Conservation (phyloP, 2,113 vertebrate genomes). For the Oryzias curvinotus region DNA sequence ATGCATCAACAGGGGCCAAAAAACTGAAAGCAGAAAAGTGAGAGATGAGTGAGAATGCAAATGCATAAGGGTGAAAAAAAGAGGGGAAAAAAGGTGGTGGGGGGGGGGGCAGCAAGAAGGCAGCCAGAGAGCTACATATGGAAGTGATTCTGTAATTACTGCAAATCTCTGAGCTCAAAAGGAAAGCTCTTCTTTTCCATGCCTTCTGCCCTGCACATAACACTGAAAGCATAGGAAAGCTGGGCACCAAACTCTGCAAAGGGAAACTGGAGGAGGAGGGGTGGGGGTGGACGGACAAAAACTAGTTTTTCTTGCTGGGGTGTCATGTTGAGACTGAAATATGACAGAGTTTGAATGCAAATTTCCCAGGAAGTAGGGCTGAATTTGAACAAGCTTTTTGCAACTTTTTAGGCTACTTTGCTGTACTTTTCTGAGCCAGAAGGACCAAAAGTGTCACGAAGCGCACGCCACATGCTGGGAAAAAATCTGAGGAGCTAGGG, state of each 20-base stretch:
- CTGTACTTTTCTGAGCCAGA: slow-evolving; percentile 20
- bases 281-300: slow-evolving; percentile 24
- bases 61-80: slow-evolving; percentile 59
- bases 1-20: slow-evolving; percentile 38
- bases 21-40: slow-evolving; percentile 37
- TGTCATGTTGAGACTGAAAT: slow-evolving; percentile 10
- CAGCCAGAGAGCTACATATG: slow-evolving; percentile 82
- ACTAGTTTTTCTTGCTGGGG: slow-evolving; percentile 33
- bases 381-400: slow-evolving; percentile 20
- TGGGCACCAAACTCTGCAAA: slow-evolving; percentile 61
- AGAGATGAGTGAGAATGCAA: slow-evolving; percentile 64
- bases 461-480: slow-evolving; percentile 50
- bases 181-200: slow-evolving; percentile 80
- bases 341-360: slow-evolving; percentile 18
- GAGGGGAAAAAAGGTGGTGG: slow-evolving; percentile 50
- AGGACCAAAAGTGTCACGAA: slow-evolving; percentile 44
- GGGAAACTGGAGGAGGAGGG: no score
- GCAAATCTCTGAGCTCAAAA: slow-evolving; percentile 82
- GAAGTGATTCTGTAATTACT: slow-evolving; percentile 85
- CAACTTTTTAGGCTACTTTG: slow-evolving; percentile 31
- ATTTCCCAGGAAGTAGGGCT: slow-evolving; percentile 11
- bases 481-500: background rate
- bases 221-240: slow-evolving; percentile 74
- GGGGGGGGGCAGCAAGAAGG: slow-evolving; percentile 71
- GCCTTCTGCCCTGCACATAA: slow-evolving; percentile 76